A percentile compares a stretch with the other conserved stretches of the same genome.
phyloP scores from a whole-genome alignment of 2,888 invertebrate species.

The Leucozona laternaria region DNA sequence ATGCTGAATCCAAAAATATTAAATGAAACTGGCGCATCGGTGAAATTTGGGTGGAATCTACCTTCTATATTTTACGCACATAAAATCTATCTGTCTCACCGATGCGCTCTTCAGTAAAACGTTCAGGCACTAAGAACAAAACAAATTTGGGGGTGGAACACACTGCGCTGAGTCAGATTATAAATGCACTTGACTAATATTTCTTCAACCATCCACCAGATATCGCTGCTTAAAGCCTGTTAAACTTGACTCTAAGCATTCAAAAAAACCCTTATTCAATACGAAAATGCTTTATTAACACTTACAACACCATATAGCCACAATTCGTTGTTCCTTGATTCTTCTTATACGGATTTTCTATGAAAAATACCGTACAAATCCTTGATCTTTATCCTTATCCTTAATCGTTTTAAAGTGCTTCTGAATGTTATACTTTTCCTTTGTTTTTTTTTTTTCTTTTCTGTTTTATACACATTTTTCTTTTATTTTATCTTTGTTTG shows the following conservation, averaged over 20 bases:
- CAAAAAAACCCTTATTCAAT: neutral
- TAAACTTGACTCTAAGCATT: neutral
- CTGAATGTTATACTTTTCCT: constrained; percentile 35
- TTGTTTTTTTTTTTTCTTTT: neutral
- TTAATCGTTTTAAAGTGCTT: constrained; percentile 68
- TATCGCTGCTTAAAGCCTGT: neutral
- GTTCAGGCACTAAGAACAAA: too few relatives aligned
- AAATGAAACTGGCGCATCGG: too few relatives aligned
- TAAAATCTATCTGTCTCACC: too few relatives aligned
- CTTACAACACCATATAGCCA: neutral
- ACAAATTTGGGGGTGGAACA: too few relatives aligned
- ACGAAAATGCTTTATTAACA: neutral
- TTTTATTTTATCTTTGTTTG: constrained; percentile 19
- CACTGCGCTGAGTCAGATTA: too few relatives aligned
- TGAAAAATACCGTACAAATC: constrained; percentile 47
- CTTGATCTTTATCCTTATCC: constrained; percentile 59
- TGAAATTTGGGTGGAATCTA: too few relatives aligned
- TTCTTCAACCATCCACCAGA: neutral
- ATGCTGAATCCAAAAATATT: too few relatives aligned
- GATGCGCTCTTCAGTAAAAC: too few relatives aligned
- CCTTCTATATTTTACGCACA: too few relatives aligned
- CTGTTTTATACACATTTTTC: neutral
- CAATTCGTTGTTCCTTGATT: neutral
- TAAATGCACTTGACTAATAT: too few relatives aligned
- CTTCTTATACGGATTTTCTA: neutral